These are phyloP conservation scores for Chrysochloris asiatica DNA, from an alignment of 2,113 vertebrate genomes.

Conservation along the genomic window DNA sequence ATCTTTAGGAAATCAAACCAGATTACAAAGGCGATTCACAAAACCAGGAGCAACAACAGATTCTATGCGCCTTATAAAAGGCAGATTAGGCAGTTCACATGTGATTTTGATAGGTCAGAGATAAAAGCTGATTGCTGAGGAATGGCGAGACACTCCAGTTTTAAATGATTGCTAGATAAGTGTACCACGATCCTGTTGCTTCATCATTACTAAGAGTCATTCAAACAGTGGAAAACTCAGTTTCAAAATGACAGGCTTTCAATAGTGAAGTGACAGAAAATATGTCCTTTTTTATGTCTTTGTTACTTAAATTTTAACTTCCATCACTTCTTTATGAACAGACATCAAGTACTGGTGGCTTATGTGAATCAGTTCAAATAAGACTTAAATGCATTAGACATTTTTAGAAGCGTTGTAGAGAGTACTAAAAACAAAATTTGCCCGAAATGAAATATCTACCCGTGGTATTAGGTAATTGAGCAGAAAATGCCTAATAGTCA, in stretches of 20 bases:
- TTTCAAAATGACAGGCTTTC: constrained; percentile 71
- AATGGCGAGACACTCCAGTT: constrained; percentile 88
- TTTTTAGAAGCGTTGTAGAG: constrained; percentile 55
- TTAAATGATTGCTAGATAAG: constrained; percentile 89
- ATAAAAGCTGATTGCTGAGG: constrained; percentile 94
- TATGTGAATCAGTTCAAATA: constrained; percentile 26
- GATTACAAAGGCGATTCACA: constrained; percentile 93
- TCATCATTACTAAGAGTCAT: constrained; percentile 79
- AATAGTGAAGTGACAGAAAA: constrained; percentile 39
- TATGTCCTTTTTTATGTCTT: constrained; percentile 16
- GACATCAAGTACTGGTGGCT: constrained; percentile 47
- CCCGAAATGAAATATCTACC: constrained; percentile 53
- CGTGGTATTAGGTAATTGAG: constrained; percentile 31
- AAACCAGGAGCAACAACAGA: constrained; percentile 93
- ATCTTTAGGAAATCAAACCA: constrained; percentile 93
- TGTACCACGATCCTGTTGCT: constrained; percentile 83
- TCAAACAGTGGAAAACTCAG: constrained; percentile 73
- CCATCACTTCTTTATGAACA: constrained; percentile 50
- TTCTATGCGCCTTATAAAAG: constrained; percentile 92
- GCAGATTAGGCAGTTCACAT: constrained; percentile 94
- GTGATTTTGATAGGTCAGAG: constrained; percentile 93
- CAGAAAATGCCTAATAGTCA: constrained; percentile 54
- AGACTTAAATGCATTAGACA: constrained; percentile 53
- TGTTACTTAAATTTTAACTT: constrained; percentile 48
- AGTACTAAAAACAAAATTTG: constrained; percentile 44